A percentile compares a stretch with the other conserved stretches of the same genome.
Evolutionary conservation across 2,888 invertebrate species (phyloP).

Genomic region (Oscheius sp.): DNA sequence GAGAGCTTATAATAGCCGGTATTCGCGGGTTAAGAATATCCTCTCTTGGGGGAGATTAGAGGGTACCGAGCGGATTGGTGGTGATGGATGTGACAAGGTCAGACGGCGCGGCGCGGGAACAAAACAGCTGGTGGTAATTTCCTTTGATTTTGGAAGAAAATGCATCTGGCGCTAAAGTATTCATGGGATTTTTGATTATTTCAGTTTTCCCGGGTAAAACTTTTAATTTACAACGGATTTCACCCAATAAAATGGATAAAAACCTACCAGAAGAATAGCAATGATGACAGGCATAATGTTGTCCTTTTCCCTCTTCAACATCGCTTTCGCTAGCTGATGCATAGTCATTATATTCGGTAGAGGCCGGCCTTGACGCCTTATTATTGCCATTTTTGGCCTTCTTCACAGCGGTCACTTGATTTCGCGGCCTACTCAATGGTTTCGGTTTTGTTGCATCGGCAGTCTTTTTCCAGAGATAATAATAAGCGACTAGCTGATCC

Average conservation of each 20-base stretch:
- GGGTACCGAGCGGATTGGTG: too few species aligned
- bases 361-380: conserved; percentile 71
- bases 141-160: too few species aligned
- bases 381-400: conserved; percentile 51
- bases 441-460: conserved; percentile 96
- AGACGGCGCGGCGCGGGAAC: too few species aligned
- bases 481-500: conserved; percentile 96
- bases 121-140: too few species aligned
- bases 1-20: too few species aligned
- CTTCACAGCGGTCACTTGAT: conserved; percentile 47
- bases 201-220: too few species aligned
- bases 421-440: conserved; percentile 73
- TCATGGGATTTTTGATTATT: too few species aligned
- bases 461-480: conserved; percentile 99
- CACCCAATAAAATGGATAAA: not conserved
- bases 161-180: too few species aligned
- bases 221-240: too few species aligned
- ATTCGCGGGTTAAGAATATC: too few species aligned
- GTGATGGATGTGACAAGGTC: not conserved
- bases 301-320: conserved; percentile 80
- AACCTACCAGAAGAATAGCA: conserved; percentile 81
- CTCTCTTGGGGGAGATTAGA: too few species aligned
- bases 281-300: conserved; percentile 82
- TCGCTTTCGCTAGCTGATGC: conserved; percentile 78
- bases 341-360: conserved; percentile 77